A percentile compares a stretch with the other conserved stretches of the same genome.
Conservation (phyloP, 2,113 vertebrate species). For the Hassar affinis region DNA sequence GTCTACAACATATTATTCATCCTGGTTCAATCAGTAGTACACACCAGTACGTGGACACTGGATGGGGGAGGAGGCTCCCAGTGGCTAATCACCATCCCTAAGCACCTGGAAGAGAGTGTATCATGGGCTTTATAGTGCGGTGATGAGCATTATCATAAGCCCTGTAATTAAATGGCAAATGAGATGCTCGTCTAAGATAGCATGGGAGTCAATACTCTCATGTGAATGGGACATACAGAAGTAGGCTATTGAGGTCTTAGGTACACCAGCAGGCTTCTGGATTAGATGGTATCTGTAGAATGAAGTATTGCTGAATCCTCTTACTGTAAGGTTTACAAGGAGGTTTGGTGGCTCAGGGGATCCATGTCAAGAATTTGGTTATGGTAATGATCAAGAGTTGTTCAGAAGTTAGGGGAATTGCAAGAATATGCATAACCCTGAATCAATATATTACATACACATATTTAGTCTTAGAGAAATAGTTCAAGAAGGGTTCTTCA, state of each 20-base stretch:
- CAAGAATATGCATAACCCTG: neutral
- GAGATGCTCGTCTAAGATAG: slow-evolving; percentile 40
- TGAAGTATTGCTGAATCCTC: slow-evolving; percentile 1
- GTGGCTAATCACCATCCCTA: slow-evolving; percentile 41
- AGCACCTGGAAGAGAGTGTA: slow-evolving; percentile 40
- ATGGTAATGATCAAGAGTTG: neutral
- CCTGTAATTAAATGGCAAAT: slow-evolving; percentile 40
- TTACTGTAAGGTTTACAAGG: slow-evolving; percentile 8
- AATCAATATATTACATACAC: neutral
- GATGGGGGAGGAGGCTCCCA: slow-evolving; percentile 25
- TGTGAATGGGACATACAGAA: slow-evolving; percentile 21
- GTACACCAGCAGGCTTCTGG: slow-evolving; percentile 34
- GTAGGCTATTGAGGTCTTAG: slow-evolving; percentile 9
- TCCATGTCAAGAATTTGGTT: neutral
- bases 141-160: slow-evolving; percentile 51
- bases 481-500: neutral
- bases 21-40: slow-evolving; percentile 40
- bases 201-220: neutral
- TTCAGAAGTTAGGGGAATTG: neutral
- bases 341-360: neutral
- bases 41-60: slow-evolving; percentile 12
- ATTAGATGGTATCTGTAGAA: slow-evolving; percentile 16
- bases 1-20: slow-evolving; percentile 34
- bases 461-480: neutral
- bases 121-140: slow-evolving; percentile 27